Base-by-base conservation (phyloP, 2,113 vertebrate genomes). In the Notiomystis cincta region DNA sequence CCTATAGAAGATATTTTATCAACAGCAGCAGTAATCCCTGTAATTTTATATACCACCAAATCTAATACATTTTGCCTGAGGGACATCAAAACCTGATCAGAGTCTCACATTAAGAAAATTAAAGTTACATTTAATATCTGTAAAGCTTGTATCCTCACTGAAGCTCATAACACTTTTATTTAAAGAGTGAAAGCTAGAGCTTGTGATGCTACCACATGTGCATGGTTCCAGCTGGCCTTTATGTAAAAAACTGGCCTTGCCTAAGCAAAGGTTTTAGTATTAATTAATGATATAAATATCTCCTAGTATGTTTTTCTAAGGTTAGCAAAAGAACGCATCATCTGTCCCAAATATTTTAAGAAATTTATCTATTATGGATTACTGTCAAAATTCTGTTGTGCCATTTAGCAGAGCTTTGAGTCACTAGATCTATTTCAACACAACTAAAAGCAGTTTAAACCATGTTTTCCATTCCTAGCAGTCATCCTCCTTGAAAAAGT, bases 391-490 rank as follows among this genome's bases (percentile, higher is more conserved):
- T 48, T 73, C 30, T 82, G 44, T 75, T 71, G n/a, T 89, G 58
- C 35, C 83, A 64, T 64, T 84, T 85, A 53, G 37, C 91, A 93
- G 47, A 93, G 31, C 70, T 91, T 72, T 92, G 91, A 95, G 81
- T 95, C 93, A 96, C 87, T 31, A 45, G 25, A 76, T 91, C 80
- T 85, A 80, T 89, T 92, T 94, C 84, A 87, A 69, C 21, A 57
- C 20, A 87, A 64, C 47, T 67, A 35, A 67, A 85, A 51, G 18
- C 65, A 83, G 23, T 93, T 92, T 18, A 72, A 87, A 19, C 2
- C 40, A 20, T 5, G 7, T 44, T 79, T 91, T 67, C 47, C 14
- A 48, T 40, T 87, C 45, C 70, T 60, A 66, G 62, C 53, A 85
- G 42, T 60, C 48, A 12, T 80, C 20, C 42, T 64, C 16, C 54